Evolutionary conservation across 2,113 vertebrate genomes (phyloP).

Genomic region (Fulmarus glacialis): DNA sequence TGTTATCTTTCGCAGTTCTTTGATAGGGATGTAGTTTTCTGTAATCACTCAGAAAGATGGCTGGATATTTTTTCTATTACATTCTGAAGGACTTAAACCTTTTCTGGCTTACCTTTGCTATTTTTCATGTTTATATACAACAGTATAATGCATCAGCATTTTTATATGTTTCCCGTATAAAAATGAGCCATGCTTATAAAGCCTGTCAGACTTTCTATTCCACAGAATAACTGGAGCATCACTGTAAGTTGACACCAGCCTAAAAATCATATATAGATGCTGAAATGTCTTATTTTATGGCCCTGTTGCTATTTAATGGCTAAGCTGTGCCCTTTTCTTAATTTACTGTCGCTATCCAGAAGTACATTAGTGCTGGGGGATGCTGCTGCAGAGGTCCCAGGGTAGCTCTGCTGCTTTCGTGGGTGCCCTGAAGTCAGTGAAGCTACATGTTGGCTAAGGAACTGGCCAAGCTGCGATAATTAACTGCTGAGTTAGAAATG

Average conservation of each 20-base stretch:
- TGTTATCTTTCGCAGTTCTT: conserved; percentile 19
- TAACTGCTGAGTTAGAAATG: neutral
- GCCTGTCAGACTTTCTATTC: conserved; percentile 56
- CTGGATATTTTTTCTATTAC: conserved; percentile 59
- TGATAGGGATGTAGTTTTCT: conserved; percentile 46
- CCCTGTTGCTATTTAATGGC: conserved; percentile 36
- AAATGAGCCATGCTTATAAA: conserved; percentile 48
- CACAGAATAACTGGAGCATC: conserved; percentile 38
- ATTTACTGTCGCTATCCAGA: neutral
- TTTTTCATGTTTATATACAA: conserved; percentile 70
- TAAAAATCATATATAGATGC: conserved; percentile 40
- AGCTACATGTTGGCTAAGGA: neutral
- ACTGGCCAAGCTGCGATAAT: neutral
- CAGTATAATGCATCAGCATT: conserved; percentile 65
- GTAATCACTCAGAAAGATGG: conserved; percentile 51
- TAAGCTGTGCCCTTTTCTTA: conserved; percentile 26
- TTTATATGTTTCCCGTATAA: conserved; percentile 58
- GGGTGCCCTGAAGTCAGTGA: neutral
- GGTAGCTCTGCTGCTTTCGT: neutral
- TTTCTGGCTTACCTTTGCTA: conserved; percentile 63
- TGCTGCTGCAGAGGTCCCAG: neutral
- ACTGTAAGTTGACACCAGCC: conserved; percentile 38
- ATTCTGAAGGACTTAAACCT: conserved; percentile 52
- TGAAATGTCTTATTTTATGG: conserved; percentile 60
- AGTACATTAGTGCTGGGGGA: neutral